Conservation (phyloP, 1,140 invertebrate species). For the Lepidurus packardi region DNA sequence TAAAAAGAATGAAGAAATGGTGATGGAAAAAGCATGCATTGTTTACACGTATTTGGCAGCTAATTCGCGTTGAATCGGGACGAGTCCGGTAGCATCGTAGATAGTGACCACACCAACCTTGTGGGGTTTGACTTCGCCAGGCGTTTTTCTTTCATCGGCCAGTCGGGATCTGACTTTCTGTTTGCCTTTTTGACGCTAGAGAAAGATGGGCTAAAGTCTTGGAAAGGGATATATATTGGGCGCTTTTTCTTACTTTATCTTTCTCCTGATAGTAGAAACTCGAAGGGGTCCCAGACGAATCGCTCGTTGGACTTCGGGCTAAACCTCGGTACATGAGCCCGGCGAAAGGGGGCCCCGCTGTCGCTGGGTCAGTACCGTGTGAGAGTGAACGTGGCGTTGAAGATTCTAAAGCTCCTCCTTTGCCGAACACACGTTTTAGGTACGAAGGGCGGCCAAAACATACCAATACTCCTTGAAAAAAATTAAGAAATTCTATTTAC, state of each 20-base stretch:
- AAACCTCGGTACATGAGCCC: constrained; percentile 41
- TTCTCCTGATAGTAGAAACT: constrained; percentile 72
- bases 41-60: constrained; percentile 76
- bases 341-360: constrained; percentile 39
- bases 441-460: constrained; percentile 77
- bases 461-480: constrained; percentile 58
- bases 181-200: constrained; percentile 24
- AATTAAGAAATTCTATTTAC: not conserved
- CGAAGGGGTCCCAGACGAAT: constrained; percentile 44
- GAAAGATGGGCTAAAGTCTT: not conserved
- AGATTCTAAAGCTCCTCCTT: constrained; percentile 51
- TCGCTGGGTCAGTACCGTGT: constrained; percentile 53
- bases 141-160: constrained; percentile 17
- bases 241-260: constrained; percentile 45
- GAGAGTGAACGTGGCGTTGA: constrained; percentile 70
- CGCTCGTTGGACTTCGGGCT: constrained; percentile 42
- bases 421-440: constrained; percentile 58
- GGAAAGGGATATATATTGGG: not conserved
- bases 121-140: constrained; percentile 28
- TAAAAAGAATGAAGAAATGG: constrained; percentile 19
- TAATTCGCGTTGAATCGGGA: constrained; percentile 69
- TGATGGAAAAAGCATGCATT: constrained; percentile 44
- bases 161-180: constrained; percentile 17
- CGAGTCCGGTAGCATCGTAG: constrained; percentile 70
- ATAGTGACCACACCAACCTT: constrained; percentile 59